These are phyloP conservation scores for Neosilurus mollespiculum DNA, from an alignment of 2,797 vertebrate species.

Conservation along the genomic window DNA sequence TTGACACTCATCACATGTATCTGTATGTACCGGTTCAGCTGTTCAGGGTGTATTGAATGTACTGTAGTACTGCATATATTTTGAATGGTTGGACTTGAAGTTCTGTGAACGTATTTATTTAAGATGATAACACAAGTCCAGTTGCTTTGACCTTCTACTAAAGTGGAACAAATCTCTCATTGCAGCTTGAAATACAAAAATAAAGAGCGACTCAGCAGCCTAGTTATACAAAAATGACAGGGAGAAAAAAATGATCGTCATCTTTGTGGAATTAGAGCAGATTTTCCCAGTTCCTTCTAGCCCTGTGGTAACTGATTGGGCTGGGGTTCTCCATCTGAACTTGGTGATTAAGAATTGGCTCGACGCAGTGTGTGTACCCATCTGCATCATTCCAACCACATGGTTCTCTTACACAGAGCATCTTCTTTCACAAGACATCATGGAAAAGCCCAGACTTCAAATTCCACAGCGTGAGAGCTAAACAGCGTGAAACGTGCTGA, in stretches of 20 bases:
- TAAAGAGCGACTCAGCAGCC: not conserved
- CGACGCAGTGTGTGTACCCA: not conserved
- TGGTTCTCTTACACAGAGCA: conserved; percentile 10
- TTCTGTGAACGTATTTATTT: not conserved
- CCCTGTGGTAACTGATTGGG: not conserved
- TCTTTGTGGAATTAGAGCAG: not conserved
- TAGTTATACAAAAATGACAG: not conserved
- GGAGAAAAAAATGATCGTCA: no score
- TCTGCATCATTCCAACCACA: conserved; percentile 39
- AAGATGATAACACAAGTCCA: not conserved
- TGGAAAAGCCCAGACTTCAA: conserved; percentile 36
- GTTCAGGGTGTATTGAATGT: not conserved
- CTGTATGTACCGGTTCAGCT: not conserved
- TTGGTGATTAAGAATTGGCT: conserved; percentile 24
- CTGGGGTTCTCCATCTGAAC: conserved; percentile 32
- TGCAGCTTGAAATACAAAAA: conserved; percentile 18
- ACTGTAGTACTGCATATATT: not conserved
- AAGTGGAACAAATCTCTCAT: not conserved
- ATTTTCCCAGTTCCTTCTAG: not conserved
- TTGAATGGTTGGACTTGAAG: not conserved
- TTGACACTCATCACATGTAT: not conserved
- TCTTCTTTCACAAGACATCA: conserved; percentile 32
- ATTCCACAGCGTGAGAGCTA: conserved; percentile 24
- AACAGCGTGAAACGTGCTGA: conserved; percentile 20
- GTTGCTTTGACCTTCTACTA: not conserved